Base-by-base conservation (phyloP, 2,888 invertebrate species). In the Xestia c-nigrum region DNA sequence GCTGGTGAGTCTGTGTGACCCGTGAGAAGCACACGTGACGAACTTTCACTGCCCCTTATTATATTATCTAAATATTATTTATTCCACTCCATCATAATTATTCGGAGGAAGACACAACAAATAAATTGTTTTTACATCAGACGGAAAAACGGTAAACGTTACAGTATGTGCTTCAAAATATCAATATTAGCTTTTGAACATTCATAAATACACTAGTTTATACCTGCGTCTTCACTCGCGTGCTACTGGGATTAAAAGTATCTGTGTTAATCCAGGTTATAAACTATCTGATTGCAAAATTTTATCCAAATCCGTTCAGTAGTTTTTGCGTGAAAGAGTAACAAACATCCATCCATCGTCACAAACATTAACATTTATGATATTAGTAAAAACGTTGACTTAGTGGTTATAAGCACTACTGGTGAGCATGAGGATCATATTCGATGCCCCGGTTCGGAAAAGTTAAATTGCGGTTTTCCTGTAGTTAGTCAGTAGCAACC, bases 11-110 rank as follows among this genome's bases (percentile, higher is more conserved):
- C 31, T 31, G 31, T 31, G 31, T 31, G 1, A 31, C 1, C 7
- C 59, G 47, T n/a, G 59, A 59, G 74, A 16, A 21, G 24, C 21
- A 46, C 47, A 12, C 24, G 21, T 46, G 31, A 12, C 40, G 4
- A 43, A 64, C 64, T 50, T 43, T 76, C 50, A n/a, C 74, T 61
- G 24, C 24, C 14, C 40, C 21, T 4, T 16, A n/a, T 43, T 43
- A 61, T 52, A 55, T 46, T 46, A 19, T 12, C 5, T 40, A 16
- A 31, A 63, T 64, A n/a, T 21, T n/a, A n/a, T 50, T 50, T n/a
- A 76, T 24, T 6, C 31, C 31, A 31, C 31, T 50, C 1, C 16
- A n/a, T 40, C 38, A 50, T n/a, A n/a, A n/a, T n/a, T n/a, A 24
- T 59, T 31, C 21, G 19, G 4, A 19, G n/a, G 14, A 57, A n/a